phyloP scores from a whole-genome alignment of 2,888 invertebrate species.

The Lamellibrachia satsuma region DNA sequence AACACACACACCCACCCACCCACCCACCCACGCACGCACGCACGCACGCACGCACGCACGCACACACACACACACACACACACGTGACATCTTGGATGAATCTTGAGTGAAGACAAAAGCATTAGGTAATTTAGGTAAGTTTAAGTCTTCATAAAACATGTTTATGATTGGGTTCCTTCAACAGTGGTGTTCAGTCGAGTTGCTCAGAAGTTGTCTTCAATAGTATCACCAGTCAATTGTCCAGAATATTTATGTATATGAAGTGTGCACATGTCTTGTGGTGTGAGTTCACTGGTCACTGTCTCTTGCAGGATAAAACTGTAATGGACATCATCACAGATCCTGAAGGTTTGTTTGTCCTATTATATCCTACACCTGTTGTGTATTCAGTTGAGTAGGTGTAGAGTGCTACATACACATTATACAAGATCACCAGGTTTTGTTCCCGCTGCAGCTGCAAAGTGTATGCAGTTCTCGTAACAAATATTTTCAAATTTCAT shows the following conservation, averaged over 20 bases:
- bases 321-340: constrained; percentile 88
- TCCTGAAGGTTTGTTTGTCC: constrained; percentile 69
- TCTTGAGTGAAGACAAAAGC: too few relatives aligned
- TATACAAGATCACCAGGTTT: not conserved
- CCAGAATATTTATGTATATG: too few relatives aligned
- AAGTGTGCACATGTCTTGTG: not conserved
- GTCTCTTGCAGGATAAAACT: constrained; percentile 74
- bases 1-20: fast-evolving
- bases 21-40: too few relatives aligned
- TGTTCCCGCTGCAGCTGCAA: too few relatives aligned
- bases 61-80: too few relatives aligned
- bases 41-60: too few relatives aligned
- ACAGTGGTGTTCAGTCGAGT: not conserved
- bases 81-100: too few relatives aligned
- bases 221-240: not conserved
- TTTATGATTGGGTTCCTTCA: too few relatives aligned
- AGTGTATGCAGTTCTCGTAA: too few relatives aligned
- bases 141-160: too few relatives aligned
- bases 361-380: not conserved
- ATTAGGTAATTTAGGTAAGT: too few relatives aligned
- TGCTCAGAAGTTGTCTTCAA: not conserved
- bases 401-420: not conserved
- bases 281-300: constrained; percentile 18
- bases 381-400: constrained; percentile 18
- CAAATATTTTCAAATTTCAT: too few relatives aligned